Evolutionary conservation across 2,797 vertebrate species (phyloP), one percentile per base, ranked within the genome.

Genomic region (Pipistrellus pipistrellus): DNA sequence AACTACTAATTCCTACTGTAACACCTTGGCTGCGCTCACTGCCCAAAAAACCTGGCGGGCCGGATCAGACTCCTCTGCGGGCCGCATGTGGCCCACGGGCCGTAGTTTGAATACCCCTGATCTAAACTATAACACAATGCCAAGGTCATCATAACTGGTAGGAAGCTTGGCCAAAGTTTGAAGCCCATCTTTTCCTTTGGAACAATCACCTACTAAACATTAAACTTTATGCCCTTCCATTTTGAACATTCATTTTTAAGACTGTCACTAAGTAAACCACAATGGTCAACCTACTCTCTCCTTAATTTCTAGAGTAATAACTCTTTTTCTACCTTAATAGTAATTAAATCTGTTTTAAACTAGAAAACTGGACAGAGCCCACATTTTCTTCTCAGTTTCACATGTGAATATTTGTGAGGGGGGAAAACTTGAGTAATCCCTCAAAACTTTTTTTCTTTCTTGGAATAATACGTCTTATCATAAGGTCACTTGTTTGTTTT

Each of bases 281-380:
- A 88, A 72, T n/a, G 71, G 51, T 80, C 64, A 81, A 76, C 35
- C 12, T 80, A 57, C 35, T 83, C 32, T 84, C 89, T 80, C 73
- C 25, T 84, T 88, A 92, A 77, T 80, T 71, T 53, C 72, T 87
- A 90, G 5, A 86, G 27, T 69, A 76, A 72, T 15, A 88, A 71
- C 12, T 86, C 66, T 77, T 86, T 84, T 93, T 90, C 88, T 57
- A 66, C 57, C 32, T 82, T 69, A 73, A 88, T 4, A 51, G 12
- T 55, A 91, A 95, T 80, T 81, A 87, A 69, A 73, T 88, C 57
- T 97, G 48, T 80, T 80, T 80, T 66, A 88, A 81, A 90, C 48
- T 53, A 90, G 27, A 46, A 4, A 85, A 90, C 20, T 71, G 8
- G 51, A 15, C 23, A 88, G 32, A 68, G 66, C 10, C 64, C 71